Base-by-base conservation (phyloP, 2,113 vertebrate species). In the Capricornis sumatraensis region DNA sequence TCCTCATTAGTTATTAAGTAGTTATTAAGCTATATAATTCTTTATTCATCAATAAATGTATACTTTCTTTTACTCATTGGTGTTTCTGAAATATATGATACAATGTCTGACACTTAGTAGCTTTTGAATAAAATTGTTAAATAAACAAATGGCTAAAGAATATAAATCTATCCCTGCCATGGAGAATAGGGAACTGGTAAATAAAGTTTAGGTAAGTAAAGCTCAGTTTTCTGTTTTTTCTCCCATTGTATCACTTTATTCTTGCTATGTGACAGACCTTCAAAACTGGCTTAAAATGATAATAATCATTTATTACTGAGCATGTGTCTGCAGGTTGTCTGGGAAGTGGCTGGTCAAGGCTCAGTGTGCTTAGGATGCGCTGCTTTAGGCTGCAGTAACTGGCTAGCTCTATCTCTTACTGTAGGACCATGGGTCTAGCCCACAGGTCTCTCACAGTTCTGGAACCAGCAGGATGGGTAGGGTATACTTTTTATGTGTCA, bases 381-480 rank as follows among this genome's bases (percentile, higher is more conserved):
- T 30, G 4, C 27, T 86, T 62, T 64, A n/a, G 28, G 4, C 19
- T 43, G 6, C 14, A 30, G 12, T 43, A 5, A 47, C 25, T 52
- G 23, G 43, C 7, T 33, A 4, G 6, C 19, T 87, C 14, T 28
- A 0, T 5, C 64, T 95, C n/a, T 62, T 33, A 60, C 4, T 50
- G 6, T 1, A 16, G 2, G 5, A 43, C 8, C 5, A 33, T 36
- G 15, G 11, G 13, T 30, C 19, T 88, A 11, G 1, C 25, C 1
- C 28, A 15, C 13, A 10, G 2, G 0, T 57, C 14, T 57, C 17
- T 71, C 23, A 7, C 6, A 10, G 23, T 40, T 23, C 12, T 27
- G 10, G 50, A 27, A 82, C 17, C 14, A 87, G 19, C 33, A 87
- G 23, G 3, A 2, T 6, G 17, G 2, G 33, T 19, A 7, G 7